Evolutionary conservation across 1,140 invertebrate genomes (phyloP), one percentile per base, ranked within the genome.

Genomic region (Aphidius ervi): DNA sequence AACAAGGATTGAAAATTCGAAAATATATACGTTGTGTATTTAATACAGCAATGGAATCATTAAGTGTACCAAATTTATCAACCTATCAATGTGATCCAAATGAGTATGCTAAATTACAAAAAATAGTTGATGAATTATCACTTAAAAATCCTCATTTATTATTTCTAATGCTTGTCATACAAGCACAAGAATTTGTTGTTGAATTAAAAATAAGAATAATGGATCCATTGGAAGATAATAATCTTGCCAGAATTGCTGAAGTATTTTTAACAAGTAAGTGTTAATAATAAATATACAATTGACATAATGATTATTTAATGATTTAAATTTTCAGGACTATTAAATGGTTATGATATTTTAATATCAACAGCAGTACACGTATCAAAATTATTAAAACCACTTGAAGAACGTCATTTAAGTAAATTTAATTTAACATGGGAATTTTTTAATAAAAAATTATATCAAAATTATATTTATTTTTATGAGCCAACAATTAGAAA

Each of bases 391-490:
- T 74, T 87, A 52, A 78, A 82, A 63, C 82, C 83, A 45, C 67
- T 87, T 54, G 81, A 84, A 67, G 81, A 79, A 54, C 79, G 83
- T 54, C 82, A 85, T 69, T 71, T 87, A 43, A 80, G 76, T 56
- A 80, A 82, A 62, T 84, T 86, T 61, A 82, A 84, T 66, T 76
- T 87, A 8, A 83, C 84, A 0, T 88, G 86, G 86, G 82, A 84
- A 58, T 75, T 82, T 60, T 81, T 86, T 58, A 86, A 87, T 70
- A 86, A 85, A 70, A 83, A 84, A 67, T 74, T 87, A n/a, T 87
- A 85, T 71, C 83, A 86, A 59, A 82, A 80, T 59, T 83, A 84
- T 68, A 82, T 86, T 41, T 85, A 85, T 67, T 82, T 65, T 47
- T 65, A 82, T 46, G 85, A 88, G 69, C 82, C 84, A 46, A 74